Percentiles rank a stretch among this genome's conserved stretches.
Evolutionary conservation across 2,113 vertebrate genomes (phyloP).

Genomic region (Xiphophorus maculatus): DNA sequence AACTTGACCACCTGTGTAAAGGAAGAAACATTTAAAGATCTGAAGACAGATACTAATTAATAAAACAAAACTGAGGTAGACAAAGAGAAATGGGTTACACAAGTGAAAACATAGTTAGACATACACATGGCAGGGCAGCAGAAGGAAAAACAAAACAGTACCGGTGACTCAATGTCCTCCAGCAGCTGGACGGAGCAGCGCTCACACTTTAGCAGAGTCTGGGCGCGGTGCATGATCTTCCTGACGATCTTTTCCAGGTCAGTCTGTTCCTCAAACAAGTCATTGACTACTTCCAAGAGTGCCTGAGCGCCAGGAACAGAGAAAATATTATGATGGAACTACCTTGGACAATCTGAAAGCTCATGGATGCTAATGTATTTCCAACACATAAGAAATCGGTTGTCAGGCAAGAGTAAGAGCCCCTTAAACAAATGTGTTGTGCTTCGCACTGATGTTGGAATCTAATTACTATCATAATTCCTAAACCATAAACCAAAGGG

Average conservation of each 20-base stretch:
- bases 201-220: slow-evolving; percentile 96
- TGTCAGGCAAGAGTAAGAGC: slow-evolving; percentile 12
- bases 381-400: slow-evolving; percentile 24
- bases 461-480: slow-evolving; percentile 41
- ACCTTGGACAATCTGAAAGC: slow-evolving; percentile 14
- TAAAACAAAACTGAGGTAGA: background rate
- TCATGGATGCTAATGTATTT: slow-evolving; percentile 4
- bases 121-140: slow-evolving; percentile 16
- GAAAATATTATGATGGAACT: slow-evolving; percentile 21
- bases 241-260: slow-evolving; percentile 99
- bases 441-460: slow-evolving; percentile 29
- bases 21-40: slow-evolving; percentile 17
- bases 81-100: slow-evolving; percentile 2
- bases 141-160: slow-evolving; percentile 67
- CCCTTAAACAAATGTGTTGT: slow-evolving; percentile 43
- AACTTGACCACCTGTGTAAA: slow-evolving; percentile 94
- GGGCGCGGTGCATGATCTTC: slow-evolving; percentile 99
- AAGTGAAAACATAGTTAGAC: slow-evolving; percentile 3
- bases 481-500: slow-evolving; percentile 48
- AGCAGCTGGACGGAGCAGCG: slow-evolving; percentile 95
- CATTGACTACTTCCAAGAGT: slow-evolving; percentile 97
- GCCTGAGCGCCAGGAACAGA: slow-evolving; percentile 78
- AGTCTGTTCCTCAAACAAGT: slow-evolving; percentile 98
- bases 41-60: background rate
- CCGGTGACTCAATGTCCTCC: slow-evolving; percentile 97